Evolutionary conservation across 2,113 vertebrate species (phyloP).

Genomic region (Promerops cafer): DNA sequence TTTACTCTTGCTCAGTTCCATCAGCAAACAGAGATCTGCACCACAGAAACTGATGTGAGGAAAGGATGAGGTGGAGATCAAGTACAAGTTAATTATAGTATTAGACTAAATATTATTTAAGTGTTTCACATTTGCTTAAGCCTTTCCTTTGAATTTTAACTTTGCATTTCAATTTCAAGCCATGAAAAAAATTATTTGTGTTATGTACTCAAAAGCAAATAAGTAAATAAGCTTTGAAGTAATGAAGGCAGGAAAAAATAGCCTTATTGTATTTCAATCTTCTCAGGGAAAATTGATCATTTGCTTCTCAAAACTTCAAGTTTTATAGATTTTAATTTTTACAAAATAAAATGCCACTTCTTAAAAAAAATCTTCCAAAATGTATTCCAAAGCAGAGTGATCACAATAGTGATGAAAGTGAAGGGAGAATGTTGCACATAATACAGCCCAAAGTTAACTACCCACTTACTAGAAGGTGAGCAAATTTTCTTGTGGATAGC

Average conservation of each 20-base stretch:
- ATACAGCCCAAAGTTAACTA: background rate
- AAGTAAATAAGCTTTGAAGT: background rate
- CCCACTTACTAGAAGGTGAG: background rate
- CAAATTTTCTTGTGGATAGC: background rate
- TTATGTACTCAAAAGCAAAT: background rate
- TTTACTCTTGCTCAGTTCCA: background rate
- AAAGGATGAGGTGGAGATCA: background rate
- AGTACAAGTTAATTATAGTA: background rate
- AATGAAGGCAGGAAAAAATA: background rate
- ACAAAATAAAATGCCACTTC: background rate
- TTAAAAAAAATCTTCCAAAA: background rate
- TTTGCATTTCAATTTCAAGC: background rate
- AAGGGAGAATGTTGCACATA: background rate
- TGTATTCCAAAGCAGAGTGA: background rate
- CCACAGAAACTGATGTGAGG: background rate
- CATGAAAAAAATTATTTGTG: background rate
- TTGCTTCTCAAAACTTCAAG: background rate
- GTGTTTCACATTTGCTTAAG: background rate
- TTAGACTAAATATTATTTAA: background rate
- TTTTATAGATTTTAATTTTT: background rate
- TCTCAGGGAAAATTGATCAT: background rate
- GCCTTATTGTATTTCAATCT: background rate
- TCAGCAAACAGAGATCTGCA: background rate
- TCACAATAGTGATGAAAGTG: background rate
- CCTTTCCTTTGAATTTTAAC: background rate